Base-by-base conservation (phyloP, 2,888 invertebrate genomes). In the Aphodius sticticus region DNA sequence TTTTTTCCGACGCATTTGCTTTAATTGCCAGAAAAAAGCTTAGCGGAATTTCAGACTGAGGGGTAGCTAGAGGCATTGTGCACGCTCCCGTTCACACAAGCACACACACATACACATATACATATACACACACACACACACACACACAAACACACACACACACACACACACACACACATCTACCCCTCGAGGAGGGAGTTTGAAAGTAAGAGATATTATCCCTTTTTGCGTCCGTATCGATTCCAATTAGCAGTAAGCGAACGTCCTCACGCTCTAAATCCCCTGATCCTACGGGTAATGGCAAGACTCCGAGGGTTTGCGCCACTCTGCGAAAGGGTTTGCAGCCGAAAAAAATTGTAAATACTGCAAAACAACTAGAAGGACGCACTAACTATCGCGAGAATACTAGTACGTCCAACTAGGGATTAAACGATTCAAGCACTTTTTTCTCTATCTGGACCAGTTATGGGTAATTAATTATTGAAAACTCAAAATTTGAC, bases 1-100 rank as follows among this genome's bases (percentile, higher is more conserved):
- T 53, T 53, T 53, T 53, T 53, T 53, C 53, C 53, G 53, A 53
- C 53, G 53, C 53, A 53, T 53, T 53, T 53, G 53, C 53, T 53
- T 53, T 53, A 53, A 53, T 53, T 53, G 53, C 53, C 53, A 53
- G 53, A 53, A 53, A 26, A 53, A 53, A 53, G 53, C 53, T 5
- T 53, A 53, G 53, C 53, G 53, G 53, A 53, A 53, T 53, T 53
- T 12, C 53, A 53, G 53, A 53, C 9, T 3, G 53, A 12, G 53
- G 53, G 53, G 53, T 53, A 12, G 53, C 53, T 53, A 12, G 53
- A 5, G 53, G 53, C 53, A 53, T 53, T 53, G 53, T 53, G 53
- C 53, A 53, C 53, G 53, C 53, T 53, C 53, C 53, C 53, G 7
- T 53, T 53, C 53, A 53, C 53, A 53, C 53, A n/a, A n/a, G n/a